Conservation (phyloP, 1,140 invertebrate genomes). For the Pinna nobilis region DNA sequence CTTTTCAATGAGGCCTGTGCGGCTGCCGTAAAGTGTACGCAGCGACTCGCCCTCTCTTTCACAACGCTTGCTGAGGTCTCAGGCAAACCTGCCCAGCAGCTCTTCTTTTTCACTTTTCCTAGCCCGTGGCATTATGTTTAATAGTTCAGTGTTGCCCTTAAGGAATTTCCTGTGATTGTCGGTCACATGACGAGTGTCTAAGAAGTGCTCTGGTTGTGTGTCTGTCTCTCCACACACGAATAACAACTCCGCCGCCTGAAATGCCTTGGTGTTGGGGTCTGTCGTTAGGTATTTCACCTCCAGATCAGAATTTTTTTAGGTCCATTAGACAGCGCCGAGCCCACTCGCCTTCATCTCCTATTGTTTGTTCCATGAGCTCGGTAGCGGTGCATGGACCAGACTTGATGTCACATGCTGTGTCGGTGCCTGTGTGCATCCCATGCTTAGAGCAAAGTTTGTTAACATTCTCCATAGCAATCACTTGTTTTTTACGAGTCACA, state of each 20-base stretch:
- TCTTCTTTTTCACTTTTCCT: neutral
- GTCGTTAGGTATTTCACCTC: slow-evolving; percentile 2
- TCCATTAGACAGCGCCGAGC: neutral
- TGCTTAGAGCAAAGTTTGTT: slow-evolving; percentile 14
- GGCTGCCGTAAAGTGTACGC: too few relatives aligned
- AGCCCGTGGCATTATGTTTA: neutral
- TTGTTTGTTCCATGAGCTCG: neutral
- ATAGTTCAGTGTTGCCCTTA: neutral
- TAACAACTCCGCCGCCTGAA: neutral
- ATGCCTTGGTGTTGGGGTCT: slow-evolving; percentile 10
- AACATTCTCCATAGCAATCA: neutral
- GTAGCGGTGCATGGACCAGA: neutral
- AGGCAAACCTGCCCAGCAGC: neutral
- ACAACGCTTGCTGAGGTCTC: neutral
- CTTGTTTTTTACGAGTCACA: neutral
- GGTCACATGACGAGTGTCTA: neutral
- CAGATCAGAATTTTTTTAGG: neutral
- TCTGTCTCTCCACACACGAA: neutral
- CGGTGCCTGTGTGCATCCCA: neutral
- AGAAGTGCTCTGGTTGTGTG: neutral
- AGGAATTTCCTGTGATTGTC: neutral
- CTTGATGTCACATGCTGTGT: neutral
- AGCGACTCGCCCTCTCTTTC: neutral
- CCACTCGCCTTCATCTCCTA: slow-evolving; percentile 7
- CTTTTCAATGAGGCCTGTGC: neutral